phyloP scores from a whole-genome alignment of 2,797 vertebrate genomes.

The Parauchenoglanis ngamensis region DNA sequence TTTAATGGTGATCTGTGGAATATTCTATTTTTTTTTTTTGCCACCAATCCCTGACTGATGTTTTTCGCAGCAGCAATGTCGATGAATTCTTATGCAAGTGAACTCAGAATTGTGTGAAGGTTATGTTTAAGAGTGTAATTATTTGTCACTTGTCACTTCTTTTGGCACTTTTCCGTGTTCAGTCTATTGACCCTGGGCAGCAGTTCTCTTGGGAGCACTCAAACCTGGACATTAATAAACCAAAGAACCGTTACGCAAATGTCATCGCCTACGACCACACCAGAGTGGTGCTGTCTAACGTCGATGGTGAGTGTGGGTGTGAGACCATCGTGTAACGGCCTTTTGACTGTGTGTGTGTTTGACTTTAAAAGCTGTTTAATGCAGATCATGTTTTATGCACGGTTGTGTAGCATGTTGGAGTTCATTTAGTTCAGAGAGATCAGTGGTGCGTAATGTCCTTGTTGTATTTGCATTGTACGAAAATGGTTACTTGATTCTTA shows the following conservation, averaged over 20 bases:
- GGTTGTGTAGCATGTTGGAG: not conserved
- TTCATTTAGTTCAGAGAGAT: not conserved
- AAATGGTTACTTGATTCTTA: not conserved
- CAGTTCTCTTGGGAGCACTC: conserved; percentile 99
- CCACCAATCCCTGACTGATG: not conserved
- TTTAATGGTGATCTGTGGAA: not conserved
- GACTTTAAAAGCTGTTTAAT: not conserved
- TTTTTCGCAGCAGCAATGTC: not conserved
- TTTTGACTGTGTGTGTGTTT: conserved; percentile 50
- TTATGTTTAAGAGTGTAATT: not conserved
- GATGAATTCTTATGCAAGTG: not conserved
- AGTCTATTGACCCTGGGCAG: conserved; percentile 97
- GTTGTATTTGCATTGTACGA: not conserved
- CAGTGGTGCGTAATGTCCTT: not conserved
- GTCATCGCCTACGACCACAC: conserved; percentile 84
- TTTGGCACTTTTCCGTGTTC: conserved; percentile 19
- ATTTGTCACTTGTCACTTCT: not conserved
- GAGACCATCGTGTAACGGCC: not conserved
- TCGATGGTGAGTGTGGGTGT: conserved; percentile 79
- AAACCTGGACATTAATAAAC: conserved; percentile 99
- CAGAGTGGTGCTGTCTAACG: conserved; percentile 88
- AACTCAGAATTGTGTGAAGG: not conserved
- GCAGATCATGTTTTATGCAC: not conserved
- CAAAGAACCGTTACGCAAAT: conserved; percentile 96
- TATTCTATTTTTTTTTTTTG: not conserved